Base-by-base conservation (phyloP, 2,797 vertebrate species). In the Percopsis omiscomaycus region DNA sequence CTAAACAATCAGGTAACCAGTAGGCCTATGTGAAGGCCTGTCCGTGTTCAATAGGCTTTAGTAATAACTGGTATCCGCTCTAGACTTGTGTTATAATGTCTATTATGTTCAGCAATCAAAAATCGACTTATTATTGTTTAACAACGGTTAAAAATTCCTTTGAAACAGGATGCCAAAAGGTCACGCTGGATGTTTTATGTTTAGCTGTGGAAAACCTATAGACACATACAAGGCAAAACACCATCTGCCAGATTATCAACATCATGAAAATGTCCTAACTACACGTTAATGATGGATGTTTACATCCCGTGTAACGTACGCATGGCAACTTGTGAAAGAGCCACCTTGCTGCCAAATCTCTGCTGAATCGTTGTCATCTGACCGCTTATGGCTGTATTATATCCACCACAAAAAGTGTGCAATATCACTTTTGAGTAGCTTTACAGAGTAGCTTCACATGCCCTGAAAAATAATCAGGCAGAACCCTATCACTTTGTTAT, bases 281-380 rank as follows among this genome's bases (percentile, higher is more conserved):
- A 37, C 32, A 37, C 32, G 59, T 63, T 28, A 58, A 64, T 58
- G 51, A 46, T 77, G 80, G 51, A 46, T 77, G 80, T 82, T 79
- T 80, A 77, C 80, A 77, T 86, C 82, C 80, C 81, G 62, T 68
- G 70, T 22, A 22, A 22, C 22, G 22, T 74, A 61, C 71, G 67
- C 66, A 74, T 68, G 62, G 68, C 70, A 56, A 66, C 53, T 51
- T 49, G 53, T 28, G 59, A 15, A 30, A 64, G 65, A 77, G 71
- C 55, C 68, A 71, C 50, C 10, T 46, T 66, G 59, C 73, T 72
- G 73, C 67, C 72, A 72, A 61, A 69, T 66, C 76, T 71, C 16
- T 57, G 48, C 12, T 51, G 44, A 49, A 29, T 51, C 12, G n/a
- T 48, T 29, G 1, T 29, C 79, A 81, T 78, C 78, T 69, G 85